phyloP scores from a whole-genome alignment of 92 coral and sea anemone genomes.

The Parazoanthus swiftii region DNA sequence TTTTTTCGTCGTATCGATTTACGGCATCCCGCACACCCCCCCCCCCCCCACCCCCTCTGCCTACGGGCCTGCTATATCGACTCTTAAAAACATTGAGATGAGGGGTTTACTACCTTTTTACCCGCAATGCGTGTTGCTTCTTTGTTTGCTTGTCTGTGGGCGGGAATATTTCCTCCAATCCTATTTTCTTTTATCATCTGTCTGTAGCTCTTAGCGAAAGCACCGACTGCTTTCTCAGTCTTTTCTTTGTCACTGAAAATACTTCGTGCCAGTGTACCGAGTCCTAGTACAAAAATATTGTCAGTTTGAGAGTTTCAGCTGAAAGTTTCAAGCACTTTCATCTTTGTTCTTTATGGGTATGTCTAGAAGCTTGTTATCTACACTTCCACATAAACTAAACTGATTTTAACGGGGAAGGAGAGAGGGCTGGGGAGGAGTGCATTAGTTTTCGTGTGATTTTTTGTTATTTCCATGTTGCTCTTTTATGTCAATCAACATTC shows the following conservation, averaged over 20 bases:
- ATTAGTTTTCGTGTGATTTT: no score
- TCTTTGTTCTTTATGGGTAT: no score
- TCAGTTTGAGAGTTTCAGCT: background rate
- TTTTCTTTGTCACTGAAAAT: background rate
- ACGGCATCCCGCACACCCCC: no score
- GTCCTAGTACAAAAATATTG: slow-evolving; percentile 1
- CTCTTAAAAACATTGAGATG: no score
- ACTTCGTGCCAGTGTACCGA: slow-evolving; percentile 10
- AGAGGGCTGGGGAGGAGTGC: no score
- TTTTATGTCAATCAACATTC: no score
- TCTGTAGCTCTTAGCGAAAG: background rate
- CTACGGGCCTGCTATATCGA: no score
- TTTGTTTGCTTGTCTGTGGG: slow-evolving; percentile 24
- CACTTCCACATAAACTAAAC: background rate
- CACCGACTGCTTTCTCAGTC: slow-evolving; percentile 14
- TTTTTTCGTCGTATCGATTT: no score
- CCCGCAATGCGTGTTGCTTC: slow-evolving; percentile 29
- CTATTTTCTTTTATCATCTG: slow-evolving; percentile 16
- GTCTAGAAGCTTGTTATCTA: no score
- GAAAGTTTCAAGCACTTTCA: background rate
- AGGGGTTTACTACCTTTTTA: background rate
- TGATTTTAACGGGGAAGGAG: no score
- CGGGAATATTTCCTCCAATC: slow-evolving; percentile 21
- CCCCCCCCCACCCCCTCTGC: no score
- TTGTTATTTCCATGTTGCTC: no score